Conservation (phyloP, 2,888 invertebrate genomes). For the Heliconius ethilla region DNA sequence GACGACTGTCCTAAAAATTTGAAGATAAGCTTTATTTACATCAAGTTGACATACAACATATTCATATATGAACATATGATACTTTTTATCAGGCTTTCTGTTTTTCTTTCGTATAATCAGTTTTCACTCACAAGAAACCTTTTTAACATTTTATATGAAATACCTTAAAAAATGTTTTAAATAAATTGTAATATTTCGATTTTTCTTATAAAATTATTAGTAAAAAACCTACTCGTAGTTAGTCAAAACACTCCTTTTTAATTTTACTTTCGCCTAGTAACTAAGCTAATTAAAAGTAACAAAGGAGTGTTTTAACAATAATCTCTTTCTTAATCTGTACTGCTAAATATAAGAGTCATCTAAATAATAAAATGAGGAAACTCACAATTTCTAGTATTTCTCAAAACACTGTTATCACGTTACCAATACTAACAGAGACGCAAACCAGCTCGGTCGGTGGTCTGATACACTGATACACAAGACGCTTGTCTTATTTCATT, state of each 20-base stretch:
- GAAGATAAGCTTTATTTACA: slow-evolving; percentile 25
- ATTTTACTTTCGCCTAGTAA: too few relatives aligned
- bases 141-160: not conserved
- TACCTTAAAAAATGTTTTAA: too few relatives aligned
- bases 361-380: not conserved
- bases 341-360: not conserved
- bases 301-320: not conserved
- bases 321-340: not conserved
- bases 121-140: not conserved
- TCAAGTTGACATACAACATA: slow-evolving; percentile 16
- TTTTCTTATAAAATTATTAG: not conserved
- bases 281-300: too few relatives aligned
- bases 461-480: slow-evolving; percentile 56
- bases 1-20: slow-evolving; percentile 9
- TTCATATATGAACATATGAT: slow-evolving; percentile 3
- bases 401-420: slow-evolving; percentile 17
- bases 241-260: too few relatives aligned
- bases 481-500: slow-evolving; percentile 50
- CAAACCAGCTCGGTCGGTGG: slow-evolving; percentile 69
- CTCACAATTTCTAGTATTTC: not conserved
- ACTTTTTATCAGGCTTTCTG: slow-evolving; percentile 1
- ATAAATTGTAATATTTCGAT: too few relatives aligned
- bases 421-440: slow-evolving; percentile 55
- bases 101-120: not conserved
- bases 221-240: too few relatives aligned